These are phyloP conservation scores for Scaptomyza montana DNA, from an alignment of 1,140 invertebrate genomes.

Conservation along the genomic window DNA sequence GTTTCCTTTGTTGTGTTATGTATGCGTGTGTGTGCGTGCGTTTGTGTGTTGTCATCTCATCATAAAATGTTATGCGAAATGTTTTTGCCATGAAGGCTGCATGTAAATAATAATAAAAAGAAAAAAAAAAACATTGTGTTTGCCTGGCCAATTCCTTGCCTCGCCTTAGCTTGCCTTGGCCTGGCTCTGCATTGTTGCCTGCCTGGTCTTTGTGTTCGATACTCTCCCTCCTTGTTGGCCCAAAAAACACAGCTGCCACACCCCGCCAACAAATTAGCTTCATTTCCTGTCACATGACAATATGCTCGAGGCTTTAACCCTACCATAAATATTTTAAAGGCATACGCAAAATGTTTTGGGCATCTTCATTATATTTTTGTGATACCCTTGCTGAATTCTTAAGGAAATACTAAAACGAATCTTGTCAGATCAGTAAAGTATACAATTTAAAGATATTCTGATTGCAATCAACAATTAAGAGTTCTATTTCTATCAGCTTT, in stretches of 20 bases:
- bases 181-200: slow-evolving; percentile 13
- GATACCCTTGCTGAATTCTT: too few species aligned
- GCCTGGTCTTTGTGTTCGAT: slow-evolving; percentile 29
- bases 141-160: slow-evolving; percentile 21
- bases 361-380: slow-evolving; percentile 27
- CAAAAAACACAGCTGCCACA: slow-evolving; percentile 45
- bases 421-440: too few species aligned
- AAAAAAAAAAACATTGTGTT: slow-evolving; percentile 5
- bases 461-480: background rate
- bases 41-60: slow-evolving; percentile 44
- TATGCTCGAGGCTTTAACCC: slow-evolving; percentile 55
- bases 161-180: background rate
- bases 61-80: slow-evolving; percentile 68
- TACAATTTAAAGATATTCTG: background rate
- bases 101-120: slow-evolving; percentile 31
- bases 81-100: slow-evolving; percentile 43
- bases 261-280: slow-evolving; percentile 78
- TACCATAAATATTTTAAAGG: slow-evolving; percentile 52
- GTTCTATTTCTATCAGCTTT: slow-evolving; percentile 1
- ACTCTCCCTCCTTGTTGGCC: slow-evolving; percentile 32
- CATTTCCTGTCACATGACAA: slow-evolving; percentile 76
- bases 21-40: slow-evolving; percentile 19
- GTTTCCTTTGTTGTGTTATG: slow-evolving; percentile 46
- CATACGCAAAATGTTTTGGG: slow-evolving; percentile 27
- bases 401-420: background rate